A percentile compares a stretch with the other conserved stretches of the same genome.
phyloP scores from a whole-genome alignment of 1,140 invertebrate species.

The Lordiphosa clarofinis region DNA sequence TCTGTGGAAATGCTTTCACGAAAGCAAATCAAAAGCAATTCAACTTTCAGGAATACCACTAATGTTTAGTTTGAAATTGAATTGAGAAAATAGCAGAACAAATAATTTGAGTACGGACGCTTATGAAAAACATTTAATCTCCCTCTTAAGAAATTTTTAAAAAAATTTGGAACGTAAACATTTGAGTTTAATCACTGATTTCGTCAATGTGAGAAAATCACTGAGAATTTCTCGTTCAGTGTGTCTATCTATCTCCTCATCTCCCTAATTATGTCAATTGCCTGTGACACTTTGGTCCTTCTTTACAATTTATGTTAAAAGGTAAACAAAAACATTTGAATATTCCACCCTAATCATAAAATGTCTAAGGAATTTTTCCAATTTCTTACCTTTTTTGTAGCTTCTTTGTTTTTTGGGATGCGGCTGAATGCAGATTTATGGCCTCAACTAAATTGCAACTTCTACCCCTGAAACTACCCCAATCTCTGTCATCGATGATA shows the following conservation, averaged over 20 bases:
- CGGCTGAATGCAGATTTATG: slow-evolving; percentile 70
- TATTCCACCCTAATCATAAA: slow-evolving; percentile 37
- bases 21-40: no score
- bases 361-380: slow-evolving; percentile 8
- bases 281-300: slow-evolving; percentile 45
- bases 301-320: slow-evolving; percentile 63
- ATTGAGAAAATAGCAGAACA: no score
- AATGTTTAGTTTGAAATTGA: no score
- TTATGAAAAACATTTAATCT: no score
- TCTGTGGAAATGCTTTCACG: no score
- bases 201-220: slow-evolving; percentile 63
- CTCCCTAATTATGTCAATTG: slow-evolving; percentile 67
- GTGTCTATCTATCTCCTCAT: slow-evolving; percentile 18
- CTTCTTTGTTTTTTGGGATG: slow-evolving; percentile 54
- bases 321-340: slow-evolving; percentile 67
- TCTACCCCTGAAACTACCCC: slow-evolving; percentile 29
- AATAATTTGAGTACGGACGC: no score
- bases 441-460: slow-evolving; percentile 40
- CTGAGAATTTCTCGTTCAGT: background rate
- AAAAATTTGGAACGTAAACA: no score
- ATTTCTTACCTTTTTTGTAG: slow-evolving; percentile 50
- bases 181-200: slow-evolving; percentile 9
- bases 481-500: slow-evolving; percentile 29
- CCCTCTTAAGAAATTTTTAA: no score
- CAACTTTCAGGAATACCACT: no score